phyloP scores from a whole-genome alignment of 1,140 invertebrate species.

The Eumeta japonica region DNA sequence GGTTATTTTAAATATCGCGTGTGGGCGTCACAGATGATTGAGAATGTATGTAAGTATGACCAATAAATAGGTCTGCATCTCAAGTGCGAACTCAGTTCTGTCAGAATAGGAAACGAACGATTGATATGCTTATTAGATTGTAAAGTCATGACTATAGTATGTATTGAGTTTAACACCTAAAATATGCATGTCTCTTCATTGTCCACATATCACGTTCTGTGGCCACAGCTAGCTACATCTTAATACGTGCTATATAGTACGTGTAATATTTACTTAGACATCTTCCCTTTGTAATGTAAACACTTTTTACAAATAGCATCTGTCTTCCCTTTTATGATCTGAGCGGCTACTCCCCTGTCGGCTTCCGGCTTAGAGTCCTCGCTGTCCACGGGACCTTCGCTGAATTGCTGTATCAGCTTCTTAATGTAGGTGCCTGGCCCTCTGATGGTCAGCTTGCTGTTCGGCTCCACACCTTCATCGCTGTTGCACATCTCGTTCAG shows the following conservation, averaged over 20 bases:
- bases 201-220: too few relatives aligned
- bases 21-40: too few relatives aligned
- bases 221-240: too few relatives aligned
- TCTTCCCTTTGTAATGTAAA: conserved; percentile 53
- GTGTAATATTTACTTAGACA: conserved; percentile 26
- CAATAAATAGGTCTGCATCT: background rate
- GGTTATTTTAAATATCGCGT: too few relatives aligned
- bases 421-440: conserved; percentile 50
- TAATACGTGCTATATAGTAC: too few relatives aligned
- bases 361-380: conserved; percentile 40
- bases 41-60: too few relatives aligned
- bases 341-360: conserved; percentile 27
- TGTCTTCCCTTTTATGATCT: conserved; percentile 41
- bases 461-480: conserved; percentile 18
- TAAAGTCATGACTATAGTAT: background rate
- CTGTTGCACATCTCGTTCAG: conserved; percentile 19
- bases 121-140: background rate
- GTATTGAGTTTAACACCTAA: background rate
- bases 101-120: background rate
- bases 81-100: background rate
- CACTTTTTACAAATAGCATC: conserved; percentile 57
- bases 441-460: conserved; percentile 37
- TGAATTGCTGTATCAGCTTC: conserved; percentile 53
- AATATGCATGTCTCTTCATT: too few relatives aligned
- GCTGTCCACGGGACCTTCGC: conserved; percentile 43